A percentile compares a stretch with the other conserved stretches of the same genome.
These are phyloP conservation scores for Eciton burchellii DNA, from an alignment of 1,140 invertebrate species.

Conservation along the genomic window DNA sequence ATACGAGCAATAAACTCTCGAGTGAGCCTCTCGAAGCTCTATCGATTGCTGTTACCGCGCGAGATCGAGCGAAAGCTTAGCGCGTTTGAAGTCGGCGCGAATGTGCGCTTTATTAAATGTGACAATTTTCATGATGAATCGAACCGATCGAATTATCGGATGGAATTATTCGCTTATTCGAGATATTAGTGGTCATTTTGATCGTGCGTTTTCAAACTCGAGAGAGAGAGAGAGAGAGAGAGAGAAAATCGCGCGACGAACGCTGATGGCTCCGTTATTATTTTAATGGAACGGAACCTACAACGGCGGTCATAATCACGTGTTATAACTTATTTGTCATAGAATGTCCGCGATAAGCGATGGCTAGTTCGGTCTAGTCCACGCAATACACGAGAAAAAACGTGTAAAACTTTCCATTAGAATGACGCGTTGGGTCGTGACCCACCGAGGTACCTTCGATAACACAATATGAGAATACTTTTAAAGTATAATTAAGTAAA, in stretches of 20 bases:
- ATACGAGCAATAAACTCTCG: too few species aligned
- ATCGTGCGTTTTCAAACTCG: not conserved
- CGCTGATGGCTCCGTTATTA: not conserved
- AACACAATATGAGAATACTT: not conserved
- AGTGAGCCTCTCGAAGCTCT: too few species aligned
- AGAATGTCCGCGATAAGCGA: conserved; percentile 11
- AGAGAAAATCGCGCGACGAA: not conserved
- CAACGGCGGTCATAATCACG: not conserved
- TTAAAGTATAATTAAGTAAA: not conserved
- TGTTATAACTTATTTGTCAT: conserved; percentile 29
- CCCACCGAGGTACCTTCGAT: not conserved
- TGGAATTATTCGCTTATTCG: conserved; percentile 14
- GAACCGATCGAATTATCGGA: not conserved
- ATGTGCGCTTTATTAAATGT: not conserved
- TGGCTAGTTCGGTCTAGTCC: not conserved
- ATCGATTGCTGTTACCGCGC: too few species aligned
- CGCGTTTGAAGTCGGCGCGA: not conserved
- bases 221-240: too few species aligned
- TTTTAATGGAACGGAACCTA: not conserved
- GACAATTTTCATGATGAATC: conserved; percentile 21
- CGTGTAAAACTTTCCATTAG: conserved; percentile 63
- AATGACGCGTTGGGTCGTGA: conserved; percentile 31
- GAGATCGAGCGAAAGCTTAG: too few species aligned
- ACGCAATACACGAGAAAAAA: not conserved
- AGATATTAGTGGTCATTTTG: not conserved